Conservation (phyloP, 2,797 vertebrate species). For the Ctenopoma kingsleyae region DNA sequence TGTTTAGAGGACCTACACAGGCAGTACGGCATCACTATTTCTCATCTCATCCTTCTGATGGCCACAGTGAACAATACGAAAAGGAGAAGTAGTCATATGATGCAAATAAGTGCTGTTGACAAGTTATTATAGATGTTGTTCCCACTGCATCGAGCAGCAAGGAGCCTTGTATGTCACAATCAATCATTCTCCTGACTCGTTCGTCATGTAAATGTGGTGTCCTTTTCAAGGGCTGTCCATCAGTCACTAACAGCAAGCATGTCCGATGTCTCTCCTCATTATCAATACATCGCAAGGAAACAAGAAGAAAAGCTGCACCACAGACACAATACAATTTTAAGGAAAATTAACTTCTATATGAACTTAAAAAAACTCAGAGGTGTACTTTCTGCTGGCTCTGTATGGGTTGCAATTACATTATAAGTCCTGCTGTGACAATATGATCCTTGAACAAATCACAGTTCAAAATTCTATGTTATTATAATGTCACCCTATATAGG, state of each 20-base stretch:
- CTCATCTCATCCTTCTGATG: slow-evolving; percentile 44
- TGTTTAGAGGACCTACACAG: slow-evolving; percentile 14
- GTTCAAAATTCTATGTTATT: not conserved
- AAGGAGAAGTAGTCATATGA: slow-evolving; percentile 49
- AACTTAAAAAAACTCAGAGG: not conserved
- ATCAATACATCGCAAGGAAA: slow-evolving; percentile 55
- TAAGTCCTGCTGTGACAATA: not conserved
- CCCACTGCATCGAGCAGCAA: slow-evolving; percentile 61
- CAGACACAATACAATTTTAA: not conserved
- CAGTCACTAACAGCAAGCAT: slow-evolving; percentile 77
- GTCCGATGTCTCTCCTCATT: slow-evolving; percentile 64
- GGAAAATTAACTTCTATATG: not conserved
- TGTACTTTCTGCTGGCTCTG: not conserved
- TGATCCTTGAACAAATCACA: not conserved
- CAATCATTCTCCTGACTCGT: slow-evolving; percentile 75
- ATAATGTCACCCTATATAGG: not conserved
- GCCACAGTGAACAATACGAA: slow-evolving; percentile 47
- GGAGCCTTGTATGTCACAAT: slow-evolving; percentile 75
- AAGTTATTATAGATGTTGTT: slow-evolving; percentile 77
- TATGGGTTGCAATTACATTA: not conserved
- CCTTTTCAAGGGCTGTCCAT: slow-evolving; percentile 82
- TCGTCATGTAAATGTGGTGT: slow-evolving; percentile 81
- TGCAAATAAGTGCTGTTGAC: slow-evolving; percentile 72
- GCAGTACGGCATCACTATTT: slow-evolving; percentile 11
- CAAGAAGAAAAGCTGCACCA: slow-evolving; percentile 7